Evolutionary conservation across 2,888 invertebrate species (phyloP), one percentile per base, ranked within the genome.

Genomic region (Limenitis camilla): DNA sequence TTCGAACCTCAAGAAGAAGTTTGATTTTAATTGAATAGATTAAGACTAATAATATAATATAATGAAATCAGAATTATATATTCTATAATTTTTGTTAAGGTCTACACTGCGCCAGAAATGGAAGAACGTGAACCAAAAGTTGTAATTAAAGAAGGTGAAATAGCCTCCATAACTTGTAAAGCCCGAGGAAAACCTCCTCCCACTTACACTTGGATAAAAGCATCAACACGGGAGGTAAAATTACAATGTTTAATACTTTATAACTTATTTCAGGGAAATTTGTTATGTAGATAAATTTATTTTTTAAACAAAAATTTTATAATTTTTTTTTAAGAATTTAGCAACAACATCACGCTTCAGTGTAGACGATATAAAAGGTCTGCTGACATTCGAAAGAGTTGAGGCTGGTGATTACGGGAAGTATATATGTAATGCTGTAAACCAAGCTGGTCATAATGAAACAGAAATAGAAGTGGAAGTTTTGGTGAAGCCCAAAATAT

Each of bases 101-200:
- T 94, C 28, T 92, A 93, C 68, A 91, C 92, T 19, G 91, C 91
- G 36, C 96, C 96, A 6, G 89, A 89, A 69, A 92, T 96, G 72
- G 89, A 90, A 51, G 89, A 90, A 59, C 85, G 92, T 50, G 88
- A 90, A 43, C 73, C 84, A 3, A 81, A 88, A 19, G 78, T 91
- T 6, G 92, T 93, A 67, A 93, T 95, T 4, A 89, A 94, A 36
- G 96, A 97, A 80, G 95, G 94, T 0, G 93, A 94, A 74, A 89
- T 91, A 31, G 93, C 93, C 33, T 89, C 91, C 1, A 91, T 95
- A 35, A 88, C 89, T 49, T 97, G 97, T 74, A 90, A 90, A 62
- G 96, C 95, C 0, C 90, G 86, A 38, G 96, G 96, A 11, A 96
- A 96, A 73, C 97, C 97, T 1, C 91, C 91, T 10, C 96, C 97